Evolutionary conservation across 2,888 invertebrate genomes (phyloP).

Genomic region (Protodeltote pygarga): DNA sequence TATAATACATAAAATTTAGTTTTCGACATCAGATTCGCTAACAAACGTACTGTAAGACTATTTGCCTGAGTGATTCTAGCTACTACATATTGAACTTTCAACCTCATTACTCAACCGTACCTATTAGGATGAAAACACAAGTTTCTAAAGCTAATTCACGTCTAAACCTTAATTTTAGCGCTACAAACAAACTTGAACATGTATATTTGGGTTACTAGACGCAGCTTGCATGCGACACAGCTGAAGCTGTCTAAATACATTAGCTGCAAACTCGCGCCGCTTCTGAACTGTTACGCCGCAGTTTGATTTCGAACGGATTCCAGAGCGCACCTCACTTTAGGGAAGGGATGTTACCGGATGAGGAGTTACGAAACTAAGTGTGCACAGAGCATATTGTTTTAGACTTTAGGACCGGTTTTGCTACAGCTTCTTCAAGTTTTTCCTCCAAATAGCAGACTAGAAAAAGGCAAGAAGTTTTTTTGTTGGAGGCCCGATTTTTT

Average conservation of each 20-base stretch:
- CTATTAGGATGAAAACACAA: not conserved
- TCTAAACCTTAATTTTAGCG: slow-evolving; percentile 28
- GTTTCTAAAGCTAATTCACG: slow-evolving; percentile 2
- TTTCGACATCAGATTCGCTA: no score
- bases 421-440: no score
- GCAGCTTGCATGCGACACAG: slow-evolving; percentile 49
- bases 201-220: slow-evolving; percentile 25
- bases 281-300: slow-evolving; percentile 62
- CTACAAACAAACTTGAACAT: slow-evolving; percentile 19
- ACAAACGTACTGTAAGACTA: no score
- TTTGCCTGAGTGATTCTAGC: no score
- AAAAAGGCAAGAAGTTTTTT: no score
- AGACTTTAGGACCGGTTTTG: no score
- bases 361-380: slow-evolving; percentile 45
- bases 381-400: slow-evolving; percentile 16
- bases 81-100: not conserved
- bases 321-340: slow-evolving; percentile 57
- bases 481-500: no score
- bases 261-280: slow-evolving; percentile 57
- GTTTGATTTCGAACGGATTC: slow-evolving; percentile 68
- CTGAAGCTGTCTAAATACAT: slow-evolving; percentile 60
- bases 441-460: no score
- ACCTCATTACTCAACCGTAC: not conserved
- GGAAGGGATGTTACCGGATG: slow-evolving; percentile 48
- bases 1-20: no score